Evolutionary conservation across 1,140 invertebrate genomes (phyloP), one percentile per base, ranked within the genome.

Genomic region (Copidosoma floridanum): DNA sequence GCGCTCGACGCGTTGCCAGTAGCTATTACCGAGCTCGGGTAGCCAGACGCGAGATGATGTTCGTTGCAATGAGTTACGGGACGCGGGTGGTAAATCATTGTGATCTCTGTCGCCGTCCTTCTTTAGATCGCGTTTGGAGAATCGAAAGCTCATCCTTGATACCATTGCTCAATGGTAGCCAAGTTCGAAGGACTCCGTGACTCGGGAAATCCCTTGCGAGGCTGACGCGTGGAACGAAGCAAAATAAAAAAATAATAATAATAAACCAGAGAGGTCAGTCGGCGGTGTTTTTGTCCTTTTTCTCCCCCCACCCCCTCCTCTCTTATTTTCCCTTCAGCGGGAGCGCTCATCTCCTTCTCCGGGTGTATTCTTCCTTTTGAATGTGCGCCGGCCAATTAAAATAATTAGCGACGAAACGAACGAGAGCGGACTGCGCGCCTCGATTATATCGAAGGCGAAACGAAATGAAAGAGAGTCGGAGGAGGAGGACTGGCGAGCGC

Each of bases 371-470:
- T 61, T 66, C 65, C 72, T 72, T 76, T 74, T 74, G 72, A 75
- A 74, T 73, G 68, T 67, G 68, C 69, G 71, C 74, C 74, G 72
- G 71, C 74, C 74, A 76, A 76, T 76, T 76, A 76, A 76, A 76
- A 76, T 76, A 76, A 76, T 76, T 76, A 76, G 74, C 73, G 72
- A 75, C 72, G 71, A 72, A 71, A 71, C 71, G 70, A 73, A 68
- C 66, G 68, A 73, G 70, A 72, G 69, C 68, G 65, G 61, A 68
- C 66, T 61, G 50, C 56, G 65, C 61, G 50, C 69, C 61, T 61
- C 68, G 72, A 74, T 72, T 71, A 68, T 67, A 51, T 62, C 53
- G 52, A 44, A 52, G 40, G n/a, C 35, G 48, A 35, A 59, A 52
- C 47, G 61, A 65, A 71, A 63, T 65, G 24, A 66, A 52, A 62